These are phyloP conservation scores for Odocoileus virginianus DNA, from an alignment of 2,113 vertebrate species.

Conservation along the genomic window DNA sequence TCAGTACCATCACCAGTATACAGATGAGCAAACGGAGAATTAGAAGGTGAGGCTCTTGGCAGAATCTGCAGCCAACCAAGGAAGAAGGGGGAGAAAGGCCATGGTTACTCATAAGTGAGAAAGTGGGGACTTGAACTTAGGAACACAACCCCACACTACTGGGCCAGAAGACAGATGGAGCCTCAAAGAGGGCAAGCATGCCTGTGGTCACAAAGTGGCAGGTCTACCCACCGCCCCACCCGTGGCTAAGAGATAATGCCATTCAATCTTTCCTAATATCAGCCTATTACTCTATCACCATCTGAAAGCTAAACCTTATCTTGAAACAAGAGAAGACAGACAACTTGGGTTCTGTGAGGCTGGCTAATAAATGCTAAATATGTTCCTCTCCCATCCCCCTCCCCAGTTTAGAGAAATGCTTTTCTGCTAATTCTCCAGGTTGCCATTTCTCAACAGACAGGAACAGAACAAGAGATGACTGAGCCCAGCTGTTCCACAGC, in stretches of 20 bases:
- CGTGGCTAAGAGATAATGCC: neutral
- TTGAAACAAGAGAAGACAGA: conserved; percentile 45
- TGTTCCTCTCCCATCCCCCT: neutral
- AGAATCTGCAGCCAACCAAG: neutral
- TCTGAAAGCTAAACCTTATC: conserved; percentile 19
- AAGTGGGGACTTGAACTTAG: neutral
- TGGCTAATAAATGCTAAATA: neutral
- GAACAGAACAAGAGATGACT: neutral
- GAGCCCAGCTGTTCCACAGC: neutral
- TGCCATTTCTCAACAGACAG: conserved; percentile 5
- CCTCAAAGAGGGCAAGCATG: neutral
- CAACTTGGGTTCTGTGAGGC: neutral
- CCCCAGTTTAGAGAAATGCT: neutral
- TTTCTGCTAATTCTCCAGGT: neutral
- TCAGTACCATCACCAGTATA: neutral
- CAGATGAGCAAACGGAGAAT: neutral
- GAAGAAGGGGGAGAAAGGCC: neutral
- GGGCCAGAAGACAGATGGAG: neutral
- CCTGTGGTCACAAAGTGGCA: neutral
- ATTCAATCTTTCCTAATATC: neutral
- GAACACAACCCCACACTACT: neutral
- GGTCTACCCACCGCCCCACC: neutral
- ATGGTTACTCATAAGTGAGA: neutral
- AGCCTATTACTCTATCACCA: neutral
- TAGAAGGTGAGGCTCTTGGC: neutral